Percentiles rank a stretch among this genome's conserved stretches.
These are phyloP conservation scores for Drosophila phalerata DNA, from an alignment of 2,888 invertebrate genomes.

Conservation along the genomic window DNA sequence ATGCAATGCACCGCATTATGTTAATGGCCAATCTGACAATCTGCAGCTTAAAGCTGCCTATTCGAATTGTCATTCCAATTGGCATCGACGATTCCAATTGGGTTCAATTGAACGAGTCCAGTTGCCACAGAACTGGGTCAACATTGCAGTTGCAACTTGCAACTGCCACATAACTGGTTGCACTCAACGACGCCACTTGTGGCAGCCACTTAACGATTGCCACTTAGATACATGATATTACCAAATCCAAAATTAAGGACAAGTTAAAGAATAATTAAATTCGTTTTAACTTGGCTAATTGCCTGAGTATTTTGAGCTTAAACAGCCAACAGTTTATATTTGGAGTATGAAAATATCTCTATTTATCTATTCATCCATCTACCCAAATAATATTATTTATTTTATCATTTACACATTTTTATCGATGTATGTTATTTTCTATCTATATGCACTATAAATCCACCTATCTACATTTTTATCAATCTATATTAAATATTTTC, in stretches of 20 bases:
- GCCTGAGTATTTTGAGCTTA: neutral
- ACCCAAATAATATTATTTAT: neutral
- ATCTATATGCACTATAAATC: no score
- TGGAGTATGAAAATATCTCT: no score
- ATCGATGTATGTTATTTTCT: neutral
- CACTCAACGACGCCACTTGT: conserved; percentile 15
- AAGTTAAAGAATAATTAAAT: neutral
- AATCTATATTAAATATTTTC: no score
- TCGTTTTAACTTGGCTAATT: neutral
- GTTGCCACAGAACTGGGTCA: conserved; percentile 51
- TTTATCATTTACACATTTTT: neutral
- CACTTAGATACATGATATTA: neutral
- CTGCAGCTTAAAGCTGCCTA: conserved; percentile 18
- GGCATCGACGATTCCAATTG: neutral
- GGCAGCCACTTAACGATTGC: conserved; percentile 9
- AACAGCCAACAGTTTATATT: neutral
- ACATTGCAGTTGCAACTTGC: conserved; percentile 25
- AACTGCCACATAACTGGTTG: conserved; percentile 27
- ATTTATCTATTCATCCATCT: neutral
- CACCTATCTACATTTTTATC: no score
- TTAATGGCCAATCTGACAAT: conserved; percentile 49
- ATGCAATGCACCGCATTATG: conserved; percentile 49
- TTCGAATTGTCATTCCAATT: conserved; percentile 38
- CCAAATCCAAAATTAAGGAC: conserved; percentile 4
- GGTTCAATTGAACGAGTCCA: conserved; percentile 19